These are phyloP conservation scores for Athalia cordata DNA, from an alignment of 2,888 invertebrate species.

Conservation along the genomic window DNA sequence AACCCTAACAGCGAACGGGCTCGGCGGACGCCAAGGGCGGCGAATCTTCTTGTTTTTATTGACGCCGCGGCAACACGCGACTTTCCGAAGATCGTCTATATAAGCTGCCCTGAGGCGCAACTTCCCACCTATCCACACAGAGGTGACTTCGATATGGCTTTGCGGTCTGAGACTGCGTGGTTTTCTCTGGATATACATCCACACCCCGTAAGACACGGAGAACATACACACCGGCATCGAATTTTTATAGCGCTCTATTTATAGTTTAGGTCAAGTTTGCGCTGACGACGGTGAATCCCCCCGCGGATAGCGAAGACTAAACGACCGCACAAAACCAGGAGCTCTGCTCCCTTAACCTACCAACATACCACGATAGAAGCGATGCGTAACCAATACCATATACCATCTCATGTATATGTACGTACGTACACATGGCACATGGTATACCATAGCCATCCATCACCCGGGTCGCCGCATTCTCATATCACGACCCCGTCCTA, in stretches of 20 bases:
- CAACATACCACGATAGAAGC: slow-evolving; percentile 30
- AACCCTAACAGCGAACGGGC: slow-evolving; percentile 19
- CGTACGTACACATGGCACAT: not conserved
- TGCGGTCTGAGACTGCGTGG: slow-evolving; percentile 20
- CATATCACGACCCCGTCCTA: slow-evolving; percentile 43
- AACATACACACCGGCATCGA: slow-evolving; percentile 10
- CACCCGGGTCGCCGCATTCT: slow-evolving; percentile 42
- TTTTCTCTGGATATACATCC: not conserved
- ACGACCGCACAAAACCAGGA: slow-evolving; percentile 37
- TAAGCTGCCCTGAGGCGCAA: slow-evolving; percentile 13
- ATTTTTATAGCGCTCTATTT: slow-evolving; percentile 43
- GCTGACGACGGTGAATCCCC: slow-evolving; percentile 41
- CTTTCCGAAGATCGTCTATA: slow-evolving; percentile 7
- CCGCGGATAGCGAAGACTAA: slow-evolving; percentile 32
- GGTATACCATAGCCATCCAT: slow-evolving; percentile 37
- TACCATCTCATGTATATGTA: no score
- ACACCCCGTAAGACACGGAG: no score
- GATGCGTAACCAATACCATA: slow-evolving; percentile 32
- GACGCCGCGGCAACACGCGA: slow-evolving; percentile 37
- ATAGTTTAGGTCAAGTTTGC: slow-evolving; percentile 45
- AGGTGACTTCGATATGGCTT: not conserved
- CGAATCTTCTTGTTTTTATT: slow-evolving; percentile 45
- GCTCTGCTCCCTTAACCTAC: slow-evolving; percentile 9
- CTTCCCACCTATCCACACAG: not conserved
- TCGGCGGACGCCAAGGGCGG: not conserved